phyloP scores from a whole-genome alignment of 2,113 vertebrate species.

The Pollimyrus isidori region DNA sequence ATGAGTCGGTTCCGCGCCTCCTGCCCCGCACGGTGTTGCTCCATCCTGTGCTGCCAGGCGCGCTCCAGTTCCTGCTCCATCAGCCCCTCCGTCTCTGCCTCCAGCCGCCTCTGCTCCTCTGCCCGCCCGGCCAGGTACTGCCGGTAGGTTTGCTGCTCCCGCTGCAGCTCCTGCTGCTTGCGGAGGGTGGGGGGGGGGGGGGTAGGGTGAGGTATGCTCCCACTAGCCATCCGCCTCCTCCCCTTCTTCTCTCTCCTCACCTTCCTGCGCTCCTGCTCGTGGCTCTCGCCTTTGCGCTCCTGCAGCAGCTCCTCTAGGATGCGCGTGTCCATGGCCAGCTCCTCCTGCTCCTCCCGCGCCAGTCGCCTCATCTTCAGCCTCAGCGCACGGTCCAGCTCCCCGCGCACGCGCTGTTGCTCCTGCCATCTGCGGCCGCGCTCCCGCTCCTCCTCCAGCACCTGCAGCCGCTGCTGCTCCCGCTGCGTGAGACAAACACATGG shows the following conservation, averaged over 20 bases:
- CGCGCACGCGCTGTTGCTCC: constrained; percentile 47
- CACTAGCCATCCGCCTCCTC: neutral
- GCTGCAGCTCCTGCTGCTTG: constrained; percentile 56
- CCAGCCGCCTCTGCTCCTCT: constrained; percentile 57
- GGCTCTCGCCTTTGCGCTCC: constrained; percentile 47
- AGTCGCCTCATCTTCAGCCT: constrained; percentile 60
- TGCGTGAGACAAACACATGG: constrained; percentile 32
- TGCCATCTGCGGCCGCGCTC: constrained; percentile 45
- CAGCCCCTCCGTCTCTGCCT: constrained; percentile 60
- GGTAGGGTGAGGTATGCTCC: neutral
- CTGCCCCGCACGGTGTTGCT: constrained; percentile 48
- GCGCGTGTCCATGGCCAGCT: constrained; percentile 65
- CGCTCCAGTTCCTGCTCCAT: constrained; percentile 58
- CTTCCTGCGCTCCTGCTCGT: constrained; percentile 58
- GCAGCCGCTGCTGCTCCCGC: constrained; percentile 55
- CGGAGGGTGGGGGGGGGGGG: neutral
- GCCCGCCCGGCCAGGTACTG: constrained; percentile 61
- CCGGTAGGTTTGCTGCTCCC: constrained; percentile 66
- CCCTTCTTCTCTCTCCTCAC: constrained; percentile 49
- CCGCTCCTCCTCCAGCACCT: constrained; percentile 56
- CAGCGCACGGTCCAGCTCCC: constrained; percentile 50
- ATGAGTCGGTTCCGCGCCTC: constrained; percentile 64
- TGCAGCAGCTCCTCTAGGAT: constrained; percentile 56
- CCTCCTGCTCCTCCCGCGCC: constrained; percentile 56
- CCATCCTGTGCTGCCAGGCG: constrained; percentile 49